Evolutionary conservation across 2,797 vertebrate genomes (phyloP).

Genomic region (Rhynchonycteris naso): DNA sequence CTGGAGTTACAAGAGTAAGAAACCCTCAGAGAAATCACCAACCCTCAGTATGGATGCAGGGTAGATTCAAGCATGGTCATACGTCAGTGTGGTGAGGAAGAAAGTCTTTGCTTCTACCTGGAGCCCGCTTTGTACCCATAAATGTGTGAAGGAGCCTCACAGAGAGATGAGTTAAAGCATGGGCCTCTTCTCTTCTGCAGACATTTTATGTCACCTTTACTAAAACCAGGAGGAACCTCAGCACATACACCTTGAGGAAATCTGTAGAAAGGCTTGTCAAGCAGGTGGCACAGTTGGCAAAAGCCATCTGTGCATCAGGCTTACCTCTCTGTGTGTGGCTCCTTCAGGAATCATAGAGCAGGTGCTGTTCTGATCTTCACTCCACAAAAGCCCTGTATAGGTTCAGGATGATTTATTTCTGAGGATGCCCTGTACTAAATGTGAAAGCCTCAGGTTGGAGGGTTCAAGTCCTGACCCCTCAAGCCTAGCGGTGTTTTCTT

Average conservation of each 20-base stretch:
- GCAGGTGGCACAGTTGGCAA: accelerated
- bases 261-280: not conserved
- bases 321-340: accelerated
- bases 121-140: accelerated
- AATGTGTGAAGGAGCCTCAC: accelerated
- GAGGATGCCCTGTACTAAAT: not conserved
- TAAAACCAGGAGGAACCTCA: accelerated
- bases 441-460: not conserved
- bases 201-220: accelerated
- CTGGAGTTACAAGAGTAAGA: no score
- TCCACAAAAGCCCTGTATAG: not conserved
- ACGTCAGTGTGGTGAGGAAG: accelerated
- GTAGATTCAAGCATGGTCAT: accelerated
- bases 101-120: not conserved
- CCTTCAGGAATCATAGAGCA: accelerated
- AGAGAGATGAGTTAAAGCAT: not conserved
- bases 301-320: accelerated
- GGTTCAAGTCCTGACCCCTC: no score
- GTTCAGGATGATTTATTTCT: accelerated
- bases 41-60: accelerated
- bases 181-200: not conserved
- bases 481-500: accelerated
- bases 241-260: accelerated
- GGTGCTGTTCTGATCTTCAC: accelerated
- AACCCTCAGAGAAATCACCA: accelerated